phyloP scores from a whole-genome alignment of 2,797 vertebrate species.

The Tragelaphus oryx region DNA sequence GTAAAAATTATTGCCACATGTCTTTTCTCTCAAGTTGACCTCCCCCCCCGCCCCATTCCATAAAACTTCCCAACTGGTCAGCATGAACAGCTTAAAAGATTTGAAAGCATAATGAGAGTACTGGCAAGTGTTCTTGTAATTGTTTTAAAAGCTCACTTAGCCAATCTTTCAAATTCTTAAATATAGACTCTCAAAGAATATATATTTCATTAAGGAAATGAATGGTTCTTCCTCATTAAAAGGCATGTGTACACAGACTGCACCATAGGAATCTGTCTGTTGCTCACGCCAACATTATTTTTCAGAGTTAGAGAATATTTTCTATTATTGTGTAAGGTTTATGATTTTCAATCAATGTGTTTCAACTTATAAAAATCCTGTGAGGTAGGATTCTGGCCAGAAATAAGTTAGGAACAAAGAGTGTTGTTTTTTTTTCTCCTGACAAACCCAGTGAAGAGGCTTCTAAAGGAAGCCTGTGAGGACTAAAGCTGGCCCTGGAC shows the following conservation, averaged over 20 bases:
- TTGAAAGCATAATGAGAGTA: background rate
- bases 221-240: background rate
- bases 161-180: conserved; percentile 55
- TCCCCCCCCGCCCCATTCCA: background rate
- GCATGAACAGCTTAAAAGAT: background rate
- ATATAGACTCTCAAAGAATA: background rate
- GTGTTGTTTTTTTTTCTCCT: background rate
- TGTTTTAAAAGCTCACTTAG: conserved; percentile 27
- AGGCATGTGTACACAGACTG: background rate
- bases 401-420: background rate
- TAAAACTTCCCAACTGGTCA: background rate
- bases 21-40: background rate
- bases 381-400: background rate
- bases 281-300: background rate
- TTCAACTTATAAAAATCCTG: background rate
- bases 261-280: background rate
- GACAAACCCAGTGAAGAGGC: background rate
- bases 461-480: background rate
- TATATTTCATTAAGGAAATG: background rate
- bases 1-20: background rate
- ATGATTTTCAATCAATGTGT: background rate
- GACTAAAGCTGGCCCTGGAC: background rate
- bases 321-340: background rate
- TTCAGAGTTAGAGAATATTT: background rate
- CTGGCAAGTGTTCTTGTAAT: background rate